Conservation (phyloP, 2,113 vertebrate species). For the Ranitomeya imitator region DNA sequence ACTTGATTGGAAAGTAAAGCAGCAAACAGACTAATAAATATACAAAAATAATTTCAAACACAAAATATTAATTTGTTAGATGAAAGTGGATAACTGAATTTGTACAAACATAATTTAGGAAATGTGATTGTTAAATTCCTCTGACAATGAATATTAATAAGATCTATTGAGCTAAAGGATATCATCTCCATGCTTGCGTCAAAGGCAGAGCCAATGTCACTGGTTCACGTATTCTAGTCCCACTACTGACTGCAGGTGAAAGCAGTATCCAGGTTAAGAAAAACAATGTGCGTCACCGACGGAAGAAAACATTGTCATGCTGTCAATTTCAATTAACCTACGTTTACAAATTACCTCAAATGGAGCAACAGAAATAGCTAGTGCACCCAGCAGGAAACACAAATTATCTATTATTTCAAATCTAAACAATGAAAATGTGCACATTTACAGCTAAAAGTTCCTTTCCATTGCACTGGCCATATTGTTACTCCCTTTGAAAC, state of each 20-base stretch:
- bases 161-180: constrained; percentile 63
- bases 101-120: background rate
- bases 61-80: no score
- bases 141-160: constrained; percentile 66
- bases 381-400: constrained; percentile 56
- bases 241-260: constrained; percentile 60
- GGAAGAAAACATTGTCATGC: constrained; percentile 61
- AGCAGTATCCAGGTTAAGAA: constrained; percentile 56
- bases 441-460: background rate
- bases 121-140: constrained; percentile 28
- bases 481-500: background rate
- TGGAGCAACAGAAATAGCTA: constrained; percentile 65
- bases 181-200: constrained; percentile 61
- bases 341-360: constrained; percentile 65
- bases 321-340: constrained; percentile 73
- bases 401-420: no score
- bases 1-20: background rate
- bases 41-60: no score
- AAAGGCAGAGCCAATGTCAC: constrained; percentile 61
- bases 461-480: background rate
- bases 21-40: background rate
- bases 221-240: constrained; percentile 45
- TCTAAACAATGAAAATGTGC: background rate
- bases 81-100: background rate
- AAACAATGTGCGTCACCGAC: constrained; percentile 63